phyloP scores from a whole-genome alignment of 1,140 invertebrate species.

The Eubasilissa regina region DNA sequence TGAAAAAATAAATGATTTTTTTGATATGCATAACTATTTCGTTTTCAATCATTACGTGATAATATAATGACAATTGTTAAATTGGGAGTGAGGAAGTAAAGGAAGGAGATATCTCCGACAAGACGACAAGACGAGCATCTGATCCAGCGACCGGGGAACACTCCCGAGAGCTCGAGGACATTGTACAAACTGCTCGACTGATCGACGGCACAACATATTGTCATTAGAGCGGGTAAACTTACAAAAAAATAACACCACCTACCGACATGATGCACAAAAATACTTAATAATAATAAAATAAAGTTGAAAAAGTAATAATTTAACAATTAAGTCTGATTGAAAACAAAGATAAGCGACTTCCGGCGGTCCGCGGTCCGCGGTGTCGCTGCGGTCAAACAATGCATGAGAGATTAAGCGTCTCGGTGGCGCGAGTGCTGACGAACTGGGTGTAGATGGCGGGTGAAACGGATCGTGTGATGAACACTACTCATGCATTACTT shows the following conservation, averaged over 20 bases:
- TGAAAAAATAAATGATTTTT: no score
- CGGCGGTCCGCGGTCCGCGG: not conserved
- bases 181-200: conserved; percentile 34
- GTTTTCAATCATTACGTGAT: no score
- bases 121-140: no score
- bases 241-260: conserved; percentile 56
- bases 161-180: not conserved
- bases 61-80: no score
- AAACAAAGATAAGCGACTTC: not conserved
- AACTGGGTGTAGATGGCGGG: not conserved
- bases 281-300: conserved; percentile 39
- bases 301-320: conserved; percentile 11
- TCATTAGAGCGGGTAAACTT: conserved; percentile 50
- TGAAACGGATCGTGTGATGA: not conserved
- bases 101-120: no score
- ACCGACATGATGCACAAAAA: conserved; percentile 58
- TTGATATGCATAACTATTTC: no score
- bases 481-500: conserved; percentile 37
- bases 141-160: not conserved
- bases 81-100: no score
- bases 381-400: not conserved
- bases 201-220: conserved; percentile 53
- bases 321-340: conserved; percentile 1
- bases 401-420: not conserved
- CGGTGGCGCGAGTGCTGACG: not conserved